Evolutionary conservation across 2,797 vertebrate species (phyloP), one percentile per base, ranked within the genome.

Genomic region (Crocodylus rhombifer): DNA sequence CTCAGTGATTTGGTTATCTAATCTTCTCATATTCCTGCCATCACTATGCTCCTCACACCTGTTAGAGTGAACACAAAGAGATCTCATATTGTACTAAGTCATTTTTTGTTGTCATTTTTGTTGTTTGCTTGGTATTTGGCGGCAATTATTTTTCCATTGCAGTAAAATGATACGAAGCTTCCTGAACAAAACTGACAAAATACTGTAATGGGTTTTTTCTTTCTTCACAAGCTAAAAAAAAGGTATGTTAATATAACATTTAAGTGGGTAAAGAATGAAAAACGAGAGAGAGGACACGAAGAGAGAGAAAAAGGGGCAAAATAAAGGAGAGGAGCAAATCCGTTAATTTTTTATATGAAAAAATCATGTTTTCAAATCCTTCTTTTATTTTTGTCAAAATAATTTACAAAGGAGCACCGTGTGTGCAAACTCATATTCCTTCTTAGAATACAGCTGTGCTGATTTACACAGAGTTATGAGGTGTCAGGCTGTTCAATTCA

Each of bases 371-470:
- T 97, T 92, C 87, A 93, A 51, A 51, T 92, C 96, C 91, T 96
- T 96, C 96, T 96, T 96, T 97, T 95, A 94, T 95, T 96, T 96
- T 97, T 96, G 96, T 97, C 96, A 95, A 96, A 95, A 96, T 96
- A 94, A 91, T 96, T 95, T 96, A 75, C 83, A 81, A 96, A 88
- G 93, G 94, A 95, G 92, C 93, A 83, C 89, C 81, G 92, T 92
- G 17, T 96, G 96, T 96, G 94, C 95, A 97, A 96, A 96, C 95
- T 83, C 2, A 1, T 82, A 58, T 92, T 65, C 79, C 88, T 89
- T 92, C 95, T 95, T 92, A 93, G 94, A 95, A 91, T 89, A 83
- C 90, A 96, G 93, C 93, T 95, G 91, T 51, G 91, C 93, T 95
- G 23, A 51, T 94, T 96, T 91, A 92, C 94, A 94, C 36, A 92